A percentile compares a stretch with the other conserved stretches of the same genome.
These are phyloP conservation scores for Himalopsyche anomala DNA, from an alignment of 2,888 invertebrate species.

Conservation along the genomic window DNA sequence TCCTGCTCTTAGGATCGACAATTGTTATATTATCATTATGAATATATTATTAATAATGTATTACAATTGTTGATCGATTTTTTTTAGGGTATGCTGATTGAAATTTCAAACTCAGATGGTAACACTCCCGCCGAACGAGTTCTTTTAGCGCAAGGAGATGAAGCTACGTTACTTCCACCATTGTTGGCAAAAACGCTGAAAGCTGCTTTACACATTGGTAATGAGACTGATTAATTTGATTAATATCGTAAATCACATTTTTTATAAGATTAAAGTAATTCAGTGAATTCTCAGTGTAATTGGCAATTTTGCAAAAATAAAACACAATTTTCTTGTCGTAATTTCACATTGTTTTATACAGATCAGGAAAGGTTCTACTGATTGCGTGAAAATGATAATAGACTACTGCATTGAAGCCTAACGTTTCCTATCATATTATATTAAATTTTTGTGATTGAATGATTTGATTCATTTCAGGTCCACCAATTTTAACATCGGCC, in stretches of 20 bases:
- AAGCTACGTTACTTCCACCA: conserved; percentile 84
- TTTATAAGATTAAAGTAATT: too few species aligned
- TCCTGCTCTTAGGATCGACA: not conserved
- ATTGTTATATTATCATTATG: not conserved
- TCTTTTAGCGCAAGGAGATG: conserved; percentile 84
- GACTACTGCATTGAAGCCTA: too few species aligned
- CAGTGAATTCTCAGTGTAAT: too few species aligned
- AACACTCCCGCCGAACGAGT: conserved; percentile 76
- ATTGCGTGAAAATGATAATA: too few species aligned
- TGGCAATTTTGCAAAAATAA: too few species aligned
- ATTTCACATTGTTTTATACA: too few species aligned
- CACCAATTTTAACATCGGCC: conserved; percentile 68
- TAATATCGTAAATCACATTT: not conserved
- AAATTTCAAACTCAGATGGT: conserved; percentile 74
- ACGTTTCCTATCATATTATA: too few species aligned
- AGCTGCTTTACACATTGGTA: conserved; percentile 73
- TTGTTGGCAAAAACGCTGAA: conserved; percentile 83
- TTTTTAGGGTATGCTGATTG: conserved; percentile 85
- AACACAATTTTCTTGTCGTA: too few species aligned
- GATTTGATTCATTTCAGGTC: conserved; percentile 56
- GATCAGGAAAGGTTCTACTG: too few species aligned
- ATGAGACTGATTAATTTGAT: not conserved
- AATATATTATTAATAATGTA: too few species aligned
- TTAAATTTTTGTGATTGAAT: too few species aligned
- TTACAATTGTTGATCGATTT: conserved; percentile 38